Evolutionary conservation across 1,140 invertebrate genomes (phyloP), one percentile per base, ranked within the genome.

Genomic region (Eciton burchellii): DNA sequence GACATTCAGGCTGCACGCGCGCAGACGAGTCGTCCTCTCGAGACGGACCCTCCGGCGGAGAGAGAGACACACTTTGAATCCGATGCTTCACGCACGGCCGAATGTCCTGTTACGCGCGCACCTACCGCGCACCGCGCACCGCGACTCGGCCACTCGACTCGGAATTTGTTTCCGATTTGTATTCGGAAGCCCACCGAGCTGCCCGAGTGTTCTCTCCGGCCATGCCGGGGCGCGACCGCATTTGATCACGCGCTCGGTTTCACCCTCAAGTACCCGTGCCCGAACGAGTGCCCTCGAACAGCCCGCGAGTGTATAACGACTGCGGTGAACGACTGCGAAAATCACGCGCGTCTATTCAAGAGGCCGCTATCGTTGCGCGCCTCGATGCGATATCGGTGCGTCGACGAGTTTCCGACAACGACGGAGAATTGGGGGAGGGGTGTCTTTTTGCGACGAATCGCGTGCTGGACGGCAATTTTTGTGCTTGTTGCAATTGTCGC

Each of bases 81-180:
- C 59, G 57, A 77, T 68, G 84, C 81, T 88, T 88, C 81, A 88
- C 87, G 87, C 87, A 88, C 87, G 87, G 84, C 21, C 88, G 89
- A 90, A 84, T 88, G 63, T 86, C 89, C n/a, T n/a, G 82, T 89
- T 88, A 84, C 63, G 84, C 74, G 74, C 52, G 74, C n/a, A n/a
- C n/a, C n/a, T n/a, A n/a, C n/a, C n/a, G 71, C 65, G 41, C 49
- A 35, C 26, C 59, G 47, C 21, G 16, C 12, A 26, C 59, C 41
- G 29, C 21, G n/a, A 35, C 35, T 16, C 62, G 71, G 81, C 73
- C 84, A 74, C 74, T 70, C 57, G 65, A 52, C 68, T 65, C 35
- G 52, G 82, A 89, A 89, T 89, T 89, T 89, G 87, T 89, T 89
- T 89, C 87, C 74, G 87, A 89, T 88, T 89, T 88, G 85, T 83